A percentile compares a stretch with the other conserved stretches of the same genome.
Evolutionary conservation across 2,113 vertebrate genomes (phyloP).

Genomic region (Oceanodroma tethys): DNA sequence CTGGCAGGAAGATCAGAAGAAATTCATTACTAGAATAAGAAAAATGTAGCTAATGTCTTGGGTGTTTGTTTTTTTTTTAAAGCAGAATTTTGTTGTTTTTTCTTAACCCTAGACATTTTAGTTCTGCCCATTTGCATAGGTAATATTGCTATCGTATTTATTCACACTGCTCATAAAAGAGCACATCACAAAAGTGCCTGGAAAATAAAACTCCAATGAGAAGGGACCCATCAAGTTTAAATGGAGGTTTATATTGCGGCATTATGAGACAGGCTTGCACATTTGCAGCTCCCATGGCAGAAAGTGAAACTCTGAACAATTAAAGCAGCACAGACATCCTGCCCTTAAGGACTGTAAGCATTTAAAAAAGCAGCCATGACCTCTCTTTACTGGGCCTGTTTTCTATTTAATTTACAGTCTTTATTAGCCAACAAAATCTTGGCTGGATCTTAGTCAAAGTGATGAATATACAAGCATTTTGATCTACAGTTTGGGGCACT

Average conservation of each 20-base stretch:
- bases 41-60: not conserved
- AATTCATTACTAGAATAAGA: not conserved
- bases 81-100: not conserved
- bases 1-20: not conserved
- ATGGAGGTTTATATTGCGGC: slow-evolving; percentile 41
- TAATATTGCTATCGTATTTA: slow-evolving; percentile 38
- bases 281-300: slow-evolving; percentile 38
- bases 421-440: slow-evolving; percentile 63
- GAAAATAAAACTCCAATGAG: slow-evolving; percentile 48
- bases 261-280: slow-evolving; percentile 24
- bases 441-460: slow-evolving; percentile 28
- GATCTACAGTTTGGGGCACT: not conserved
- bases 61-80: not conserved
- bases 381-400: slow-evolving; percentile 44
- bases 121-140: slow-evolving; percentile 1
- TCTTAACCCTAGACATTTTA: not conserved
- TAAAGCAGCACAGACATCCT: slow-evolving; percentile 54
- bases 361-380: slow-evolving; percentile 55
- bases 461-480: slow-evolving; percentile 46
- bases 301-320: slow-evolving; percentile 55
- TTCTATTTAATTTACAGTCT: slow-evolving; percentile 54
- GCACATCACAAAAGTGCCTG: slow-evolving; percentile 2
- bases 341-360: slow-evolving; percentile 17
- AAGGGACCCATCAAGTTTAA: slow-evolving; percentile 68
- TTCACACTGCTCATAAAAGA: slow-evolving; percentile 36